Evolutionary conservation across 2,797 vertebrate genomes (phyloP).

Genomic region (Siniperca scherzeri): DNA sequence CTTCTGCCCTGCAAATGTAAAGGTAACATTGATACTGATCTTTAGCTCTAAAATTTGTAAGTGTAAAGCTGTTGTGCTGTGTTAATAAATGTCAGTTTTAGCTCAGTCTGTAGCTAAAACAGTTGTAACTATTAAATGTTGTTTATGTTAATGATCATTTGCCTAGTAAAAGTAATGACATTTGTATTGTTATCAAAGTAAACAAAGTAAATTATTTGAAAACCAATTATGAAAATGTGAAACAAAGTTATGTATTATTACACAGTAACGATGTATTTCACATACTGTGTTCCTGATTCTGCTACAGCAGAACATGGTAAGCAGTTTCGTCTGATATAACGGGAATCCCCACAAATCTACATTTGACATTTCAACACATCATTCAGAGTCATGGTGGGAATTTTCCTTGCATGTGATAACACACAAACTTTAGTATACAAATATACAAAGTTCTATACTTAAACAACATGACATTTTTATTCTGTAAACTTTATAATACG

Average conservation of each 20-base stretch:
- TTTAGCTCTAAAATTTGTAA: slow-evolving; percentile 8
- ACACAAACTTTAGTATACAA: neutral
- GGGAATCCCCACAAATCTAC: slow-evolving; percentile 40
- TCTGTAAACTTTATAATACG: slow-evolving; percentile 4
- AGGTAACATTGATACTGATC: slow-evolving; percentile 52
- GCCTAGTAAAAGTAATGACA: neutral
- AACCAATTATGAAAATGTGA: slow-evolving; percentile 6
- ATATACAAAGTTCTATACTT: neutral
- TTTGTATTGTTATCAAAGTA: neutral
- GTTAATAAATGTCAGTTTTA: neutral
- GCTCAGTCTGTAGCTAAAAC: neutral
- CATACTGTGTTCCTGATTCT: slow-evolving; percentile 11
- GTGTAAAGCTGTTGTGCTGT: neutral
- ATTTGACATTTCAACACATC: slow-evolving; percentile 23
- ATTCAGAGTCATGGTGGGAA: neutral
- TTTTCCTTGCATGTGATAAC: neutral
- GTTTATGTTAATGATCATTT: neutral
- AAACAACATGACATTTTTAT: neutral
- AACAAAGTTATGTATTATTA: neutral
- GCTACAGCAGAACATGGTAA: neutral
- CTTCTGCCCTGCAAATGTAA: slow-evolving; percentile 20
- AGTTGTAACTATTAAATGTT: too few species aligned
- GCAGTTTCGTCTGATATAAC: neutral
- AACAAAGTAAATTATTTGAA: neutral
- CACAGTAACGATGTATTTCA: neutral